Evolutionary conservation across 2,888 invertebrate genomes (phyloP).

Genomic region (Erebia ligea): DNA sequence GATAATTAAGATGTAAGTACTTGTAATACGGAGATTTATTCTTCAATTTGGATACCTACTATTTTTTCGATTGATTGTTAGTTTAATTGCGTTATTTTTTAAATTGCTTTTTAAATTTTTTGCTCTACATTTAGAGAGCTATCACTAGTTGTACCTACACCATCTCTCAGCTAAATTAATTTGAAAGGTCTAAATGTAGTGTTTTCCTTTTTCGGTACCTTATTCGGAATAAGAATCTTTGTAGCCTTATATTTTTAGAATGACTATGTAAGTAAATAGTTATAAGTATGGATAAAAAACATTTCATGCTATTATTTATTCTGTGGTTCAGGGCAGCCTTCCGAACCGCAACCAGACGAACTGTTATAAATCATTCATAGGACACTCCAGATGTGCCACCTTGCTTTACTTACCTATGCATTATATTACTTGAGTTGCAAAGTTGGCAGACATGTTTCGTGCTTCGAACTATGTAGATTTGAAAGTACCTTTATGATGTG

Average conservation of each 20-base stretch:
- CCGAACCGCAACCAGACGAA: background rate
- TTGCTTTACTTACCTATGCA: slow-evolving; percentile 15
- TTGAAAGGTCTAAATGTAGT: no score
- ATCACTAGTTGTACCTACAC: background rate
- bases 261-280: background rate
- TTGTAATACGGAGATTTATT: no score
- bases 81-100: no score
- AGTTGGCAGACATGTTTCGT: slow-evolving; percentile 16
- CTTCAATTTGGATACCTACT: no score
- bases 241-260: background rate
- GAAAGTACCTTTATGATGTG: background rate
- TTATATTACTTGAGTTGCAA: slow-evolving; percentile 16
- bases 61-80: no score
- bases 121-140: background rate
- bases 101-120: no score
- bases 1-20: no score
- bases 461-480: slow-evolving; percentile 19
- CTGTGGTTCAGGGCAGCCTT: background rate
- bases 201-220: no score
- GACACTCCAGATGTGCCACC: background rate
- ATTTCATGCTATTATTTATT: background rate
- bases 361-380: slow-evolving; percentile 12
- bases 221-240: background rate
- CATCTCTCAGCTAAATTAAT: no score
- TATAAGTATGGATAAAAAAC: background rate